These are phyloP conservation scores for Bucorvus abyssinicus DNA, from an alignment of 2,797 vertebrate genomes.

Conservation along the genomic window DNA sequence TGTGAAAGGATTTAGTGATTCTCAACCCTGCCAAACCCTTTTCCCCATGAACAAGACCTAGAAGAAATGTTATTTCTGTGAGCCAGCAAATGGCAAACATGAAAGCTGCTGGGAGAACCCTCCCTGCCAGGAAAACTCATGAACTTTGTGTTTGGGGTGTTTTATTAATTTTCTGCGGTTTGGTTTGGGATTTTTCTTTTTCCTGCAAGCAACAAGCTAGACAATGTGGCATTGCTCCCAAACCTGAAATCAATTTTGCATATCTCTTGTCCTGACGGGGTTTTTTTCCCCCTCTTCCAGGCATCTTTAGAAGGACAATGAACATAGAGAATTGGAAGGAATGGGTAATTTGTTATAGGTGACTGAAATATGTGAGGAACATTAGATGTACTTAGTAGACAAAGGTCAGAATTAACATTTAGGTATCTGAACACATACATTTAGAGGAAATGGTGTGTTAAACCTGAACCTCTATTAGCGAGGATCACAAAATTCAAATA, in stretches of 20 bases:
- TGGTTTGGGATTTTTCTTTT: neutral
- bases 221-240: neutral
- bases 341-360: constrained; percentile 25
- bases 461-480: constrained; percentile 38
- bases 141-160: neutral
- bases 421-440: constrained; percentile 44
- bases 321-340: neutral
- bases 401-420: constrained; percentile 68
- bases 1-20: neutral
- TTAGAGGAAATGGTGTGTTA: constrained; percentile 45
- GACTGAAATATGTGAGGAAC: constrained; percentile 43
- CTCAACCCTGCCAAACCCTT: neutral
- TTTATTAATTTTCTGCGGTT: neutral
- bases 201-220: neutral
- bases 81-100: neutral
- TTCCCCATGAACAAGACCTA: neutral
- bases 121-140: neutral
- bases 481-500: constrained; percentile 37
- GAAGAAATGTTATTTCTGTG: neutral
- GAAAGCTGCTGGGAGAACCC: neutral
- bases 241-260: neutral
- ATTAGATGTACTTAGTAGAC: constrained; percentile 45
- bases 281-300: neutral
- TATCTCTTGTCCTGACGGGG: neutral
- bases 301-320: neutral